Percentiles rank a stretch among this genome's conserved stretches.
phyloP scores from a whole-genome alignment of 2,797 vertebrate genomes.

The Menidia menidia region DNA sequence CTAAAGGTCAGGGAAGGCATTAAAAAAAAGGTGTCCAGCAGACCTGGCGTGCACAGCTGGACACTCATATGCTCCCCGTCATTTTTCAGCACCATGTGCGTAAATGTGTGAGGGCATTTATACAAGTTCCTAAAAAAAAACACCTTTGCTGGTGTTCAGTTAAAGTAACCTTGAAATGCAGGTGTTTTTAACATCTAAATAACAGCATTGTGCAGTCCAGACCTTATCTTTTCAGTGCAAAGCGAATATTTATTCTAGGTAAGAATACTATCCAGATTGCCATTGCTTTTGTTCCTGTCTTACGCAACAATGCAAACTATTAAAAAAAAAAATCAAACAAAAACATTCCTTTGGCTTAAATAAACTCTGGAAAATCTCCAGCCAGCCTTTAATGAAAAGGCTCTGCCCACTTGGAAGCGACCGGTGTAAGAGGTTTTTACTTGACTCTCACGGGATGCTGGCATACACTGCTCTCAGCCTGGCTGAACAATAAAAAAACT shows the following conservation, averaged over 20 bases:
- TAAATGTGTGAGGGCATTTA: constrained; percentile 9
- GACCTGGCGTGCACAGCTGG: constrained; percentile 29
- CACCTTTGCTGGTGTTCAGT: not conserved
- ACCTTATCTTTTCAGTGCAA: constrained; percentile 4
- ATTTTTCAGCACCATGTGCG: constrained; percentile 14
- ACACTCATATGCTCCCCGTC: constrained; percentile 20
- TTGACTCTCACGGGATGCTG: constrained; percentile 52
- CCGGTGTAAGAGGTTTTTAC: constrained; percentile 41
- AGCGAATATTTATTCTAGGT: constrained; percentile 2
- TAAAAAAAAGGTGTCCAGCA: constrained; percentile 5
- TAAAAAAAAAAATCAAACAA: constrained; percentile 42
- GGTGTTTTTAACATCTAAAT: not conserved
- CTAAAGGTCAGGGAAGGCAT: constrained; percentile 11
- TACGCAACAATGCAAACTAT: not conserved
- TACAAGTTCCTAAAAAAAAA: not conserved
- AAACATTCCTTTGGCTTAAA: constrained; percentile 44
- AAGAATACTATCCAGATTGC: not conserved
- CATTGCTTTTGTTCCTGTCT: not conserved
- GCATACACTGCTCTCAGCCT: constrained; percentile 36
- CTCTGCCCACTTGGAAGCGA: constrained; percentile 62
- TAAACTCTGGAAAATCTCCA: constrained; percentile 49
- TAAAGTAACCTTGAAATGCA: constrained; percentile 10
- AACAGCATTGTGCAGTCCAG: constrained; percentile 2
- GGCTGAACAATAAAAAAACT: constrained; percentile 45
- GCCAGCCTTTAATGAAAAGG: constrained; percentile 48